Evolutionary conservation across 1,140 invertebrate genomes (phyloP), one percentile per base, ranked within the genome.

Genomic region (Brachystomella parvula): DNA sequence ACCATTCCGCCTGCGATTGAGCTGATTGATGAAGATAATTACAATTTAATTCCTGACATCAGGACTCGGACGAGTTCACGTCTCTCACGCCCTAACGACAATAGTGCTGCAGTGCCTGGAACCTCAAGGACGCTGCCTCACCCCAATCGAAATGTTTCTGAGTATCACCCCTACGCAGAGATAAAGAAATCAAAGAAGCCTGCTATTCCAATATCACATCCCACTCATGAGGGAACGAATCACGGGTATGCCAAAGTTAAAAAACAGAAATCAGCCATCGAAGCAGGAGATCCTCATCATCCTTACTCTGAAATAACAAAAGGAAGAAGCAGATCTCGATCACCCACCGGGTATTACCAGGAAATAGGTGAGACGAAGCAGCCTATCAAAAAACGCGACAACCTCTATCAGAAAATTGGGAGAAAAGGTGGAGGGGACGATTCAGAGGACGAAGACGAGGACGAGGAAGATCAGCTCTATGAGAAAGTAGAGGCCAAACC

Each of bases 11-110:
- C 39, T 15, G 24, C 32, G 6, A 57, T 32, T 6, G 59, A 67
- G 39, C 28, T 69, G 47, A 57, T 72, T 12, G 71, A 72, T 47
- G 71, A 72, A 61, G 71, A 72, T 47, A 72, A 72, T 58, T 72
- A 72, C 64, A 72, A 72, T 35, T 63, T 72, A 24, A 69, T 72
- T 28, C 53, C 68, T 24, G 71, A 72, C 61, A 21, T 47, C 24
- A 26, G 21, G 15, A 56, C 31, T 31, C 58, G 30, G 9, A 60
- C 49, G 24, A 53, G 12, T 9, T 15, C 49, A 19, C 49, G 49
- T 3, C 6, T 53, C 24, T 53, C 49, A 17, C 49, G 49, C 15
- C 49, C 9, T 53, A 15, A 53, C 3, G 24, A 26, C 9, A 26
- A 17, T 19, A 39, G 6, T 39, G 21, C 53, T 29, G 31, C 29